phyloP scores from a whole-genome alignment of 53 echinoderm and acorn worm genomes.

The Patiria pectinifera region DNA sequence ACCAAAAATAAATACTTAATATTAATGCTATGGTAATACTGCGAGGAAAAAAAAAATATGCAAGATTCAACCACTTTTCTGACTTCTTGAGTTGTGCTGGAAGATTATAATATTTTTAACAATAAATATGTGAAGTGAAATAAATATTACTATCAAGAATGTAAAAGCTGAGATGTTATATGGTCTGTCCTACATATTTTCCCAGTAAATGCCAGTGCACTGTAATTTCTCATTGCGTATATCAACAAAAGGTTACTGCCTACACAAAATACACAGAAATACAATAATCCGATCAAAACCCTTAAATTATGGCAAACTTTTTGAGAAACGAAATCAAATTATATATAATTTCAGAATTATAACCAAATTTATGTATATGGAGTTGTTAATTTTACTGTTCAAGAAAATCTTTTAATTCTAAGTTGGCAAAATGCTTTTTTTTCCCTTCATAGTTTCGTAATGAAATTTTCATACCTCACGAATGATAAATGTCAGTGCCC shows the following conservation, averaged over 20 bases:
- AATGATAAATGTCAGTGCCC: too few relatives aligned
- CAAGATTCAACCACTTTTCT: neutral
- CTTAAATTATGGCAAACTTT: neutral
- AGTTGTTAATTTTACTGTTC: neutral
- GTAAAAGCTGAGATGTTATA: neutral
- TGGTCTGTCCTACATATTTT: neutral
- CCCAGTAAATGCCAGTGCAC: neutral
- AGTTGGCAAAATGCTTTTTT: neutral
- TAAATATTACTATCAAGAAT: neutral
- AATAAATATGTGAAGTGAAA: neutral
- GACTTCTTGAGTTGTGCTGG: slow-evolving; percentile 1
- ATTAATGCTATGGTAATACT: slow-evolving; percentile 11
- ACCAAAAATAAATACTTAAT: slow-evolving; percentile 1
- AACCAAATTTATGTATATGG: neutral
- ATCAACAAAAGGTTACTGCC: neutral
- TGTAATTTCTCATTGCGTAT: neutral
- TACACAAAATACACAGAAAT: neutral
- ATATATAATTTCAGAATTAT: neutral
- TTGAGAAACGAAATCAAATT: neutral
- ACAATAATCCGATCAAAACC: neutral
- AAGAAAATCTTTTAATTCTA: neutral
- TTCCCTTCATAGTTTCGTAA: too few relatives aligned
- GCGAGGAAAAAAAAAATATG: slow-evolving; percentile 9
- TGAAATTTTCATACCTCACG: too few relatives aligned
- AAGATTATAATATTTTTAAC: neutral